Percentiles rank a stretch among this genome's conserved stretches.
Conservation (phyloP, 1,140 invertebrate genomes). For the Radopholus similis region DNA sequence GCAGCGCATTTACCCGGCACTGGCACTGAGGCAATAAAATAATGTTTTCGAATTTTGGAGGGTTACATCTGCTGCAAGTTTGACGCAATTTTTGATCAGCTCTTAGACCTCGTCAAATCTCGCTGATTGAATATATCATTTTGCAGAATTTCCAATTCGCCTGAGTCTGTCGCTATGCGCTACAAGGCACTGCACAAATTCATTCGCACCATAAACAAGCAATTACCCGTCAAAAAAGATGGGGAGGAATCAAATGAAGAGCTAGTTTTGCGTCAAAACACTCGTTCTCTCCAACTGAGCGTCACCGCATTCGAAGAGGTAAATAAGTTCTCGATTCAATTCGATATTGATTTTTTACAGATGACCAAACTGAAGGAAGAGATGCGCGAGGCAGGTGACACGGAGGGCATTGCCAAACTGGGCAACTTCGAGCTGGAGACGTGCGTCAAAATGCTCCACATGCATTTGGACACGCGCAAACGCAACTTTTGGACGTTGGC, state of each 20-base stretch:
- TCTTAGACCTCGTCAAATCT: too few species aligned
- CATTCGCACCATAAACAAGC: background rate
- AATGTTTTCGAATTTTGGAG: background rate
- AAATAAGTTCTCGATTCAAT: background rate
- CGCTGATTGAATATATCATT: too few species aligned
- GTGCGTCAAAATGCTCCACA: background rate
- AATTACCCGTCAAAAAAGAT: background rate
- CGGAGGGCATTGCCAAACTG: background rate
- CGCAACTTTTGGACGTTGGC: slow-evolving; percentile 1
- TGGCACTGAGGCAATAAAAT: background rate
- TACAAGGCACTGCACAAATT: background rate
- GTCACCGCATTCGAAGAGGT: background rate
- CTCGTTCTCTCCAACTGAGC: background rate
- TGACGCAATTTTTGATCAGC: background rate
- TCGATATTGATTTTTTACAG: background rate
- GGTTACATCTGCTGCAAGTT: too few species aligned
- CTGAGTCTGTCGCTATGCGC: background rate
- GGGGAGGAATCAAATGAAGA: background rate
- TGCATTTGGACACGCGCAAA: background rate
- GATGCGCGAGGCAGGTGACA: background rate
- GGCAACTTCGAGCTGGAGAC: background rate
- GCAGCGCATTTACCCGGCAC: slow-evolving; percentile 10
- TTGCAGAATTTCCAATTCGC: slow-evolving; percentile 10
- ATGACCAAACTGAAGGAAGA: background rate
- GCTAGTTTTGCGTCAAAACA: background rate